Base-by-base conservation (phyloP, 2,113 vertebrate species). In the Rhea pennata region DNA sequence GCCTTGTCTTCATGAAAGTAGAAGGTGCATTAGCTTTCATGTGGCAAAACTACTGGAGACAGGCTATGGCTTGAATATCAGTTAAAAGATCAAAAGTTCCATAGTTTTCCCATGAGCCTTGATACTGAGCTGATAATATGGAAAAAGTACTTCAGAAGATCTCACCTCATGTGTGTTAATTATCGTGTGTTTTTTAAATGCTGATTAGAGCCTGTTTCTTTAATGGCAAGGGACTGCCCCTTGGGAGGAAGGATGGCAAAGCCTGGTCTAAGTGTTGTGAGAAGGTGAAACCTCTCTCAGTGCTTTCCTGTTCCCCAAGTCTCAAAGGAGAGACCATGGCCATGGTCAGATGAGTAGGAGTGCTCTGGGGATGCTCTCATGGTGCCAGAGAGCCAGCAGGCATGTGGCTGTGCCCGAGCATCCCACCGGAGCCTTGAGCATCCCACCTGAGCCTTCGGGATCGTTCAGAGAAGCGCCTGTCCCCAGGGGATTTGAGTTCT, bases 71-170 rank as follows among this genome's bases (percentile, higher is more conserved):
- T 95, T 67, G 74, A 31, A 87, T 46, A 93, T 3, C 84, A 20
- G 46, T 73, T 67, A 87, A 58, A 84, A 94, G 93, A 95, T 96
- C 87, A 97, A 95, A 97, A 81, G 89, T 95, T 91, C 93, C 56
- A 67, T 56, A 12, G 2, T 0, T 1, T 31, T 88, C 96, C 94
- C 94, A 36, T 74, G 84, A 92, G 96, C 84, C 40, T 65, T 36
- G 84, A 51, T 53, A 24, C 73, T 7, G 77, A 95, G 80, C 89
- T 72, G 81, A 13, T 69, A 89, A 85, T 31, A 0, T 10, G 71
- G 66, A 31, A 89, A 95, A 95, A 70, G 44, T 4, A 36, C 87
- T 95, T 93, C 81, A 66, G 87, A 92, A 91, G 91, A 0, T 82
- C 95, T 94, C 89, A 91, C 87, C 84, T 94, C 44, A 0, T 62